phyloP scores from a whole-genome alignment of 2,113 vertebrate species.

The Sylvia atricapilla region DNA sequence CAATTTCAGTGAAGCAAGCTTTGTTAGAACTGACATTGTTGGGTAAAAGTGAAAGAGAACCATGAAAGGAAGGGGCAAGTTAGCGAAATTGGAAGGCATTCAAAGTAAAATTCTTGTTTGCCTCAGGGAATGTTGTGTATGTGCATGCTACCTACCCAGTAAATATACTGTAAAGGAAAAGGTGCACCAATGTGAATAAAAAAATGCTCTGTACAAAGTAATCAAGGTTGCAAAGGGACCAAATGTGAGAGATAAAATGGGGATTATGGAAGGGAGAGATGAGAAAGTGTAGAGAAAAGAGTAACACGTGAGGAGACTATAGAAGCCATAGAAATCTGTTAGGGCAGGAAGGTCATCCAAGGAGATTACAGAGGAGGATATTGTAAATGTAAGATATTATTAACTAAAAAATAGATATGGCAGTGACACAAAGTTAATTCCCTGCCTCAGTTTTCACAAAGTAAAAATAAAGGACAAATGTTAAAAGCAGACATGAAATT shows the following conservation, averaged over 20 bases:
- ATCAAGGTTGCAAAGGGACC: background rate
- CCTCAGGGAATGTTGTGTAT: background rate
- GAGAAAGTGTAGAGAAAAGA: background rate
- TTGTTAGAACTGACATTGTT: background rate
- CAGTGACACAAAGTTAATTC: constrained; percentile 67
- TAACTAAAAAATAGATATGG: constrained; percentile 56
- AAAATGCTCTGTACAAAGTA: constrained; percentile 39
- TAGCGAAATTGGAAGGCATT: background rate
- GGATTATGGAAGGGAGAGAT: background rate
- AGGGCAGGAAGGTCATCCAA: constrained; percentile 28
- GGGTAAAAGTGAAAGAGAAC: background rate
- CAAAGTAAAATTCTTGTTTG: constrained; percentile 38
- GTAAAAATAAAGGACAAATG: constrained; percentile 65
- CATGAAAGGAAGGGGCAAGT: background rate
- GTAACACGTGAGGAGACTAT: constrained; percentile 9
- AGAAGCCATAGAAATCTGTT: constrained; percentile 1
- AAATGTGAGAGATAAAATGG: constrained; percentile 5
- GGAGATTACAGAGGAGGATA: constrained; percentile 40
- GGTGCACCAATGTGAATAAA: background rate
- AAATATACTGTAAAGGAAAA: constrained; percentile 26
- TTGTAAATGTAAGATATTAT: constrained; percentile 65
- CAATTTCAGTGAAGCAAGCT: background rate
- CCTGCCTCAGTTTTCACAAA: constrained; percentile 62
- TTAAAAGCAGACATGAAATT: constrained; percentile 68
- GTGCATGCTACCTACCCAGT: background rate